These are phyloP conservation scores for Phortica magna DNA, from an alignment of 2,888 invertebrate species.

Conservation along the genomic window DNA sequence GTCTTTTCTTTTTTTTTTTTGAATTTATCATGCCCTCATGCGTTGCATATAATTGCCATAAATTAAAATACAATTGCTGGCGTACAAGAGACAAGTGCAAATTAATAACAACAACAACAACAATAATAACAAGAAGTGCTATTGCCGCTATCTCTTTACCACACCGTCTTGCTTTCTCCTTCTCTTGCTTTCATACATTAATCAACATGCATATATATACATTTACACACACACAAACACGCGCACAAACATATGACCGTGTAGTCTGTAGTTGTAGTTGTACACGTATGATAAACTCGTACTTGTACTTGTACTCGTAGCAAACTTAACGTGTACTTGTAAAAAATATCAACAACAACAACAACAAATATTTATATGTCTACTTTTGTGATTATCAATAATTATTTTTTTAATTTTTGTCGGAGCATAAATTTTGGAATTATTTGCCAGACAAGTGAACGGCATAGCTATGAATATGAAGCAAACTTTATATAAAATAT, in stretches of 20 bases:
- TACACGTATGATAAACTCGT: conserved; percentile 5
- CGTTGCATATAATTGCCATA: conserved; percentile 65
- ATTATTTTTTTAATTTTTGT: conserved; percentile 75
- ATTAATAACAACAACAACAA: not conserved
- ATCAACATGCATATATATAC: conserved; percentile 22
- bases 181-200: conserved; percentile 37
- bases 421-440: conserved; percentile 77
- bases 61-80: conserved; percentile 49
- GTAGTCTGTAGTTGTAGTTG: conserved; percentile 19
- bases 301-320: conserved; percentile 21
- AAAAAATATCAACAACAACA: conserved; percentile 47
- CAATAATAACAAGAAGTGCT: not conserved
- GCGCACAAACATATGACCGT: conserved; percentile 17
- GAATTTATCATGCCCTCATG: conserved; percentile 36
- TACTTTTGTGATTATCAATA: conserved; percentile 36
- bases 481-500: not conserved
- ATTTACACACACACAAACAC: conserved; percentile 9
- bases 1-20: conserved; percentile 35
- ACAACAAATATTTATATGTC: conserved; percentile 17
- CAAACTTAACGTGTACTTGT: conserved; percentile 34
- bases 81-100: conserved; percentile 20
- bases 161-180: conserved; percentile 35
- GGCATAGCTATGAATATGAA: conserved; percentile 58
- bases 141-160: not conserved
- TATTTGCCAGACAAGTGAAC: conserved; percentile 73